Conservation (phyloP, 1,140 invertebrate species). For the Diorhabda sublineata region DNA sequence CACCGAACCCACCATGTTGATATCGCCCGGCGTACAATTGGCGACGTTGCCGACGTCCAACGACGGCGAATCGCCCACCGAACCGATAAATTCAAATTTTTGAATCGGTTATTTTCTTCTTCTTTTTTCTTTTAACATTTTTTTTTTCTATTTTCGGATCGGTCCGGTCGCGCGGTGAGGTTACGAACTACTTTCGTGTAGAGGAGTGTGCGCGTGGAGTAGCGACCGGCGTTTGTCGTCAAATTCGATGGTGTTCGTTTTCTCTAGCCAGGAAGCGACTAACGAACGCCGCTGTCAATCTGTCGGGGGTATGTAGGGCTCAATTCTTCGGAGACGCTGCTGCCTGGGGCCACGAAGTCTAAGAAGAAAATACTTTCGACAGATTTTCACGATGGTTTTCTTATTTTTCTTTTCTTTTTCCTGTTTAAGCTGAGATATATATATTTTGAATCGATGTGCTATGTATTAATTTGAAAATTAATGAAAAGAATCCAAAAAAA, state of each 20-base stretch:
- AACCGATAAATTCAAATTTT: conserved; percentile 45
- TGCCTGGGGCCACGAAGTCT: conserved; percentile 36
- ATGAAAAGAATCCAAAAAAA: conserved; percentile 19
- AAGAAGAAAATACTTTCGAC: conserved; percentile 31
- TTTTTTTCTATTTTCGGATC: not conserved
- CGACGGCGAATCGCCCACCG: conserved; percentile 47
- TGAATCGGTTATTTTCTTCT: conserved; percentile 25
- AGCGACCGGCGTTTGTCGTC: not conserved
- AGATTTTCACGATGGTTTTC: conserved; percentile 29
- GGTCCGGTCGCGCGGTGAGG: not conserved
- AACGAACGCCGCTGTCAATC: conserved; percentile 39
- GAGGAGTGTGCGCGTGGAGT: not conserved
- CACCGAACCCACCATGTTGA: conserved; percentile 84
- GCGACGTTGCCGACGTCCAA: conserved; percentile 49
- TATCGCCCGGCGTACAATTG: conserved; percentile 61
- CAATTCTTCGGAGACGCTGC: conserved; percentile 43
- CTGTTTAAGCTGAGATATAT: conserved; percentile 18
- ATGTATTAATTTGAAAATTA: conserved; percentile 38
- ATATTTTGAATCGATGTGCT: conserved; percentile 33
- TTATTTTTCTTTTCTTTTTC: not conserved
- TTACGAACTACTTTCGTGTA: not conserved
- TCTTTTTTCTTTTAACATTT: not conserved
- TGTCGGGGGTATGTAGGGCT: conserved; percentile 41
- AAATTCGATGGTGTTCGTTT: not conserved
- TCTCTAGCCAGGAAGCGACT: not conserved